These are phyloP conservation scores for Lethrus apterus DNA, from an alignment of 1,140 invertebrate genomes.

Conservation along the genomic window DNA sequence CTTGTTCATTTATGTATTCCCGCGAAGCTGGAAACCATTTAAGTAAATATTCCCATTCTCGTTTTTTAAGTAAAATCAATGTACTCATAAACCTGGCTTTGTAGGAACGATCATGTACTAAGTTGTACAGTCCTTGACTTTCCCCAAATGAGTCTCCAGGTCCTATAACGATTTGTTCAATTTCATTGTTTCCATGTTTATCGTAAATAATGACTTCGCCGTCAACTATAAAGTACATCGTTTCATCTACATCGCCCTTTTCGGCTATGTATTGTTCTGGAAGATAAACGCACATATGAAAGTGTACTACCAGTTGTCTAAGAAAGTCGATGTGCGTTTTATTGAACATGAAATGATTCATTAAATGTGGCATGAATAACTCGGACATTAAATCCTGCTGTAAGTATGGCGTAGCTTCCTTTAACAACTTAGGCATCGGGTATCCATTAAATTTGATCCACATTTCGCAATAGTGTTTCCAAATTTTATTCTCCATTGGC, in stretches of 20 bases:
- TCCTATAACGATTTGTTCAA: slow-evolving; percentile 1
- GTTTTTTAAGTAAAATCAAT: slow-evolving; percentile 11
- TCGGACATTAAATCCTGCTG: slow-evolving; percentile 37
- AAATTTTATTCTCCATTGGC: no score
- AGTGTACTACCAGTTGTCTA: slow-evolving; percentile 40
- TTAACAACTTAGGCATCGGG: slow-evolving; percentile 13
- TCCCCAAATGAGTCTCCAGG: slow-evolving; percentile 17
- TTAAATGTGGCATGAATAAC: slow-evolving; percentile 40
- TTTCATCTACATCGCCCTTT: slow-evolving; percentile 41
- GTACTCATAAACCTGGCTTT: slow-evolving; percentile 7
- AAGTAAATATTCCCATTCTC: slow-evolving; percentile 17
- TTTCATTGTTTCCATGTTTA: slow-evolving; percentile 7
- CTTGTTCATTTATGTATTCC: no score
- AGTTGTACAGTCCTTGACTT: slow-evolving; percentile 9
- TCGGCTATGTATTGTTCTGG: slow-evolving; percentile 42
- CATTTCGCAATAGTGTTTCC: slow-evolving; percentile 15
- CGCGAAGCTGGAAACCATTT: slow-evolving; percentile 19
- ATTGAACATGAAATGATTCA: slow-evolving; percentile 41
- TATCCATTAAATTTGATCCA: slow-evolving; percentile 15
- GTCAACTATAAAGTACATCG: slow-evolving; percentile 44
- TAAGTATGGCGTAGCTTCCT: slow-evolving; percentile 1
- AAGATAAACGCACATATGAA: slow-evolving; percentile 43
- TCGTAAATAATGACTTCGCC: slow-evolving; percentile 37
- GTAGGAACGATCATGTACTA: slow-evolving; percentile 15
- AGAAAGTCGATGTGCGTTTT: slow-evolving; percentile 41